Evolutionary conservation across 2,113 vertebrate genomes (phyloP).

Genomic region (Orycteropus afer): DNA sequence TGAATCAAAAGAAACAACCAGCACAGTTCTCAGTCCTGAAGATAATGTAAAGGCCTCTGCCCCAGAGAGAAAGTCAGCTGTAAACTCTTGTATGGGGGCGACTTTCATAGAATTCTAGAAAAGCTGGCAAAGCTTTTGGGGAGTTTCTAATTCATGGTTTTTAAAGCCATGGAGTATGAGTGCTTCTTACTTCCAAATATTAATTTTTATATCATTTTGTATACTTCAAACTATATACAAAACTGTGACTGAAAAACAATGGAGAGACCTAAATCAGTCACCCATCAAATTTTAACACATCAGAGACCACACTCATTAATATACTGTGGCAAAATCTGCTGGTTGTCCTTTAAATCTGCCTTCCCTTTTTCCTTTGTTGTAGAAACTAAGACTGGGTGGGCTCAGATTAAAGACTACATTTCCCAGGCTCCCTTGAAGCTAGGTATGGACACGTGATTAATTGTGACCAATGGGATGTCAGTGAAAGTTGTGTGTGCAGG

Average conservation of each 20-base stretch:
- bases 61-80: not conserved
- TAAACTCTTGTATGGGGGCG: not conserved
- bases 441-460: not conserved
- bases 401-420: not conserved
- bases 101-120: slow-evolving; percentile 8
- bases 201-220: not conserved
- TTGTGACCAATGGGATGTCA: not conserved
- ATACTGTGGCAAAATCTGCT: not conserved
- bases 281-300: not conserved
- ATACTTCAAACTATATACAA: not conserved
- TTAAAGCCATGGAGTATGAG: not conserved
- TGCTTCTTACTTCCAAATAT: not conserved
- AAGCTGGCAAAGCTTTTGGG: not conserved
- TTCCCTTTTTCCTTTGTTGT: not conserved
- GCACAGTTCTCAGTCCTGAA: not conserved
- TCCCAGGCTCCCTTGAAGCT: not conserved
- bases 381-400: not conserved
- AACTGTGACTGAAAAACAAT: not conserved
- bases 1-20: slow-evolving; percentile 11
- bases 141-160: not conserved
- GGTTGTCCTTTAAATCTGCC: not conserved
- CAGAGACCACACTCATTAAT: not conserved
- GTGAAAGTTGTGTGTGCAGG: not conserved
- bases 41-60: not conserved
- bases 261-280: not conserved